Evolutionary conservation across 2,888 invertebrate genomes (phyloP), one percentile per base, ranked within the genome.

Genomic region (Pollenia labialis): DNA sequence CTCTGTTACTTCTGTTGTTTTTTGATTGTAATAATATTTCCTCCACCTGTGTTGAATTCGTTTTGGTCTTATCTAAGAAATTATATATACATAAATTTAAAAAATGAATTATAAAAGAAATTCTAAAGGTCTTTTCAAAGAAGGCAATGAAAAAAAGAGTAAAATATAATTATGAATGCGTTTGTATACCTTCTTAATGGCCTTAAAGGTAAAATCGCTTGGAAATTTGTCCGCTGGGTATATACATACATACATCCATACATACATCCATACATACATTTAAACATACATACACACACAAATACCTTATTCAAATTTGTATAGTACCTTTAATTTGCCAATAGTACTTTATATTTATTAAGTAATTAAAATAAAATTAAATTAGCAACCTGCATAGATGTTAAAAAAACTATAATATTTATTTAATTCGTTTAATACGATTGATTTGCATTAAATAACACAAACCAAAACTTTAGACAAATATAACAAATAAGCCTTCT

Each of bases 251-350:
- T 52, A 32, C 8, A 48, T 58, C 16, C 7, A 52, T 50, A 66
- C 9, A 54, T 14, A 66, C 11, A 44, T 42, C n/a, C 54, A 54
- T 18, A 18, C n/a, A 1, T 52, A 32, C 8, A 48, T 58, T 40
- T n/a, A n/a, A n/a, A n/a, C 7, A 52, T 50, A 66, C 9, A 54
- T 14, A 66, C 11, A 44, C 23, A 66, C 7, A 66, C 46, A 32
- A 14, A 76, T 4, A 14, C 32, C 12, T 23, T 60, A 32, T 6
- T 4, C 6, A 40, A 75, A 44, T 56, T 32, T 79, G 50, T 64
- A 80, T 44, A 71, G 64, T 72, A 81, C 62, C 72, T 64, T 48
- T 82, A 62, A 64, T 82, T 82, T 82, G 76, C 76, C 82, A 82
- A 82, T 54, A 69, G 54, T 48, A 76, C 40, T 60, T 76, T 82